phyloP scores from a whole-genome alignment of 2,888 invertebrate species.

The Lycophotia porphyrea region DNA sequence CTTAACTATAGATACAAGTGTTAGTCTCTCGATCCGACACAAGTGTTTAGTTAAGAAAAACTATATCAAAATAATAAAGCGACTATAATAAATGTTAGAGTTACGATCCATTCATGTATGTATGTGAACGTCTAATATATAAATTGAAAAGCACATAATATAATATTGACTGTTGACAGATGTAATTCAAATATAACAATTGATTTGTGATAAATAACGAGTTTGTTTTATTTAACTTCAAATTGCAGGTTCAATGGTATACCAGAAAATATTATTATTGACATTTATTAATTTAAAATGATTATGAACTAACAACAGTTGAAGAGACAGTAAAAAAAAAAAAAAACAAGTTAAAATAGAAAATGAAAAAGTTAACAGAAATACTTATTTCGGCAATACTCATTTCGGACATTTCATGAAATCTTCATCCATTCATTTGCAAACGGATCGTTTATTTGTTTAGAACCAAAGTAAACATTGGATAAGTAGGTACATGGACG shows the following conservation, averaged over 20 bases:
- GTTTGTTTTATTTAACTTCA: slow-evolving; percentile 43
- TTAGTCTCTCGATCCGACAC: background rate
- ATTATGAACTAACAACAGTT: background rate
- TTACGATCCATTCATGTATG: slow-evolving; percentile 26
- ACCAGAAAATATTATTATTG: background rate
- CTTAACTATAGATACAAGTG: background rate
- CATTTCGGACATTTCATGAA: background rate
- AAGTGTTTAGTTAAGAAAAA: slow-evolving; percentile 28
- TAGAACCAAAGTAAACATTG: background rate
- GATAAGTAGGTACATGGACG: background rate
- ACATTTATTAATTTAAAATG: background rate
- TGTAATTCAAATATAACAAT: slow-evolving; percentile 61
- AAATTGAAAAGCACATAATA: slow-evolving; percentile 40
- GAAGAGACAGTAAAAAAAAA: background rate
- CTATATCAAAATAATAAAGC: slow-evolving; percentile 44
- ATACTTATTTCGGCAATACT: background rate
- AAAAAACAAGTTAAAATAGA: background rate
- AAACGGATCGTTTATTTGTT: background rate
- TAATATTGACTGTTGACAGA: slow-evolving; percentile 61
- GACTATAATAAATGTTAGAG: slow-evolving; percentile 58
- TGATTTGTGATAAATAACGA: slow-evolving; percentile 61
- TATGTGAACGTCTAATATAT: slow-evolving; percentile 26
- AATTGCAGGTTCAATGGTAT: background rate
- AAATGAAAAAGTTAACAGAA: background rate
- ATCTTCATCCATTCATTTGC: background rate